Base-by-base conservation (phyloP, 2,888 invertebrate genomes). In the Parnassius orleans region DNA sequence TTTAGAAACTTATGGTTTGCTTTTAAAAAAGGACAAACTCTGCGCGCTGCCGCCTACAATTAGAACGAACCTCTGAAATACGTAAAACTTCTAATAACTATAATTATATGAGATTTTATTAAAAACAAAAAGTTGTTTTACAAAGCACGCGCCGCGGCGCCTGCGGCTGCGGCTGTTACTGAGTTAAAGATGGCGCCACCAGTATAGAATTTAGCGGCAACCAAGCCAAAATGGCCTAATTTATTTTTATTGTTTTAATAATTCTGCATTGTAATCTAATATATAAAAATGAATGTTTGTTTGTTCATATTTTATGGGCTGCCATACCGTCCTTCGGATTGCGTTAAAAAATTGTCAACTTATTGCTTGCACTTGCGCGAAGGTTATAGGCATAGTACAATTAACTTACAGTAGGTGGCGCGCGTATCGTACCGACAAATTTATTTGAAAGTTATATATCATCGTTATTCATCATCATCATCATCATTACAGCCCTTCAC, bases 61-160 rank as follows among this genome's bases (percentile, higher is more conserved):
- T 87, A 89, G 71, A 70, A 67, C 63, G 69, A 70, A 77, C 87
- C 86, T 75, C 87, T 84, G 87, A 76, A 81, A 76, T 88, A 87
- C 87, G 86, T 88, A 87, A 83, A 83, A 73, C 73, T 62, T 68
- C 79, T 83, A 85, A 89, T 83, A 77, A 75, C 86, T 77, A 81
- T 88, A 86, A 90, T 90, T 90, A 90, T 79, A 80, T 80, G 69
- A 68, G 76, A 79, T 84, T 87, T 86, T 83, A 76, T 79, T 78
- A 77, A 79, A 80, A 82, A 79, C 72, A 77, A 78, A 78, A 77
- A 66, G 69, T 68, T 70, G 57, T 66, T 62, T 69, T 78, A 51
- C 55, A 86, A 87, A 87, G 84, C 87, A 84, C 86, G 87, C 83
- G 85, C 86, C 84, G 83, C 77, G 72, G 74, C 73, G 79, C 80